phyloP scores from a whole-genome alignment of 2,888 invertebrate genomes.

The Lasioglossum lativentre region DNA sequence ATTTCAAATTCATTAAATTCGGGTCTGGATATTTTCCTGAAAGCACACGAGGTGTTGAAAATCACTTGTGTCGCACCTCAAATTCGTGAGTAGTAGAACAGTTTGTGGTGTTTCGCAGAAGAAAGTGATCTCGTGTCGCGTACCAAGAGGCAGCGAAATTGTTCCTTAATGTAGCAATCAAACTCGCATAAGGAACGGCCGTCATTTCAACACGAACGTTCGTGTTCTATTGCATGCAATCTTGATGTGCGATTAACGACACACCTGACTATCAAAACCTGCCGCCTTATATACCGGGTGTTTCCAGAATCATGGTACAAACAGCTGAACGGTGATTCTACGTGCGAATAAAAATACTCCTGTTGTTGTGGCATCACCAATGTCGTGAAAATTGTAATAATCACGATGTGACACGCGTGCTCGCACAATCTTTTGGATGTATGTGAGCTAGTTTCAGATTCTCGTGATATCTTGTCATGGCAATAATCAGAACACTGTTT shows the following conservation, averaged over 20 bases:
- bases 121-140: neutral
- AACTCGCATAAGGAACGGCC: conserved; percentile 9
- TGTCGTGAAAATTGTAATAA: no score
- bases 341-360: neutral
- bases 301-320: neutral
- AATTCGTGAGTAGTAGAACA: neutral
- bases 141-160: neutral
- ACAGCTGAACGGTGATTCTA: neutral
- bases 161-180: conserved; percentile 28
- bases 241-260: neutral
- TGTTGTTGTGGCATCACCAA: no score
- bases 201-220: conserved; percentile 30
- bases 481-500: no score
- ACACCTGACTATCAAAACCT: conserved; percentile 9
- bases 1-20: no score
- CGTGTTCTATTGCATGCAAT: neutral
- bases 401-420: no score
- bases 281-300: neutral
- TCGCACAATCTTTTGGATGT: no score
- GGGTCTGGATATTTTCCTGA: neutral
- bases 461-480: no score
- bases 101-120: neutral
- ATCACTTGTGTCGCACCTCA: neutral
- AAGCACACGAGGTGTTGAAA: neutral
- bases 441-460: no score